Evolutionary conservation across 2,797 vertebrate species (phyloP).

Genomic region (Chanos chanos): DNA sequence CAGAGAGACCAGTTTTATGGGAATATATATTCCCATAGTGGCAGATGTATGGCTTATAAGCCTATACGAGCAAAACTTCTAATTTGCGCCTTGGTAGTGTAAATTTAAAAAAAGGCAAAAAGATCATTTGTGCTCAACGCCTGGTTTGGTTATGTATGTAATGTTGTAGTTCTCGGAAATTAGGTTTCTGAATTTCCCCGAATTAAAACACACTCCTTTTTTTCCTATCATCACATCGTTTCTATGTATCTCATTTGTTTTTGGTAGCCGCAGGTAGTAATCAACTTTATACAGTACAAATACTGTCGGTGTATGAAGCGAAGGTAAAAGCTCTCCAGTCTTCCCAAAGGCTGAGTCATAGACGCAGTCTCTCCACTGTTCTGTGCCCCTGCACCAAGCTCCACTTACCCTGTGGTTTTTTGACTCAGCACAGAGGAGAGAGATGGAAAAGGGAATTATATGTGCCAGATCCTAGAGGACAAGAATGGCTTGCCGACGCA

Average conservation of each 20-base stretch:
- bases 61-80: too few species aligned
- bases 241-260: constrained; percentile 56
- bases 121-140: too few species aligned
- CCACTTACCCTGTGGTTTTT: constrained; percentile 61
- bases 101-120: too few species aligned
- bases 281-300: constrained; percentile 49
- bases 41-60: too few species aligned
- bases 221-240: constrained; percentile 9
- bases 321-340: constrained; percentile 21
- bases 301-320: constrained; percentile 33
- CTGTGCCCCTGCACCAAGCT: constrained; percentile 34
- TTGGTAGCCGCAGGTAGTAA: constrained; percentile 57
- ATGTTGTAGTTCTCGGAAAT: too few species aligned
- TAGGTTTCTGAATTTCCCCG: background rate
- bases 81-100: too few species aligned
- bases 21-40: background rate
- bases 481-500: constrained; percentile 58
- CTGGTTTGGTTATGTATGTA: too few species aligned
- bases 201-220: constrained; percentile 23
- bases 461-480: constrained; percentile 56
- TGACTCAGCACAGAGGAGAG: constrained; percentile 64
- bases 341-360: background rate
- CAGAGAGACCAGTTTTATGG: too few species aligned
- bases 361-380: background rate
- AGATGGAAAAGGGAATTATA: constrained; percentile 60